phyloP scores from a whole-genome alignment of 2,888 invertebrate species.

The Sialis lutaria region DNA sequence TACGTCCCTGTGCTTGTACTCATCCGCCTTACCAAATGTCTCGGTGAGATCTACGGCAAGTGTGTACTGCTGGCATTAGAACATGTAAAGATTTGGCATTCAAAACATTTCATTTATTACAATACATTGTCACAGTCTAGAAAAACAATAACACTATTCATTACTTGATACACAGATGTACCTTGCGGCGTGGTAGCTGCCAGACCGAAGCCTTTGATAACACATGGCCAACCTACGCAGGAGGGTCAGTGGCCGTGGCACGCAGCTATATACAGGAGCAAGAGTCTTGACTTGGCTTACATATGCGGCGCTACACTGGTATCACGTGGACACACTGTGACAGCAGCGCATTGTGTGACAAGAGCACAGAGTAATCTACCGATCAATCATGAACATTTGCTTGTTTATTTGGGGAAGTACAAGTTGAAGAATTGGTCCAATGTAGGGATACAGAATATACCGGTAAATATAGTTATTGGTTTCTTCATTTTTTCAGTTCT shows the following conservation, averaged over 20 bases:
- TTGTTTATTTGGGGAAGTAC: constrained; percentile 6
- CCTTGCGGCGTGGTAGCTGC: too few relatives aligned
- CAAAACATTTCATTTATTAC: too few relatives aligned
- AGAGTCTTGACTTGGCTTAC: constrained; percentile 3
- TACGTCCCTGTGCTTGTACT: too few relatives aligned
- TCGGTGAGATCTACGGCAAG: too few relatives aligned
- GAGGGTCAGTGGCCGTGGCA: constrained; percentile 15
- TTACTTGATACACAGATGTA: too few relatives aligned
- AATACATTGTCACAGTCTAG: too few relatives aligned
- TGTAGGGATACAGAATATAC: constrained; percentile 5
- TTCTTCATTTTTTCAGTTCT: too few relatives aligned
- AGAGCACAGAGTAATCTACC: background rate
- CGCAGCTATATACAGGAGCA: constrained; percentile 8
- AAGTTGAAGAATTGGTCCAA: constrained; percentile 1
- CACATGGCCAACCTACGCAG: constrained; percentile 23
- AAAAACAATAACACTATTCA: too few relatives aligned
- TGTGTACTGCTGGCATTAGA: too few relatives aligned
- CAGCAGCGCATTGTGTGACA: constrained; percentile 9
- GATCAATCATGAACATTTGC: background rate
- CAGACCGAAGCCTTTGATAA: constrained; percentile 17
- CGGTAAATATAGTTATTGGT: constrained; percentile 1
- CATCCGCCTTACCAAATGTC: too few relatives aligned
- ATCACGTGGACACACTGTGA: constrained; percentile 1
- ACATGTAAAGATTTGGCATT: too few relatives aligned
- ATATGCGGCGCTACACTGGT: constrained; percentile 7